Evolutionary conservation across 1,140 invertebrate species (phyloP).

Genomic region (Arion vulgaris): DNA sequence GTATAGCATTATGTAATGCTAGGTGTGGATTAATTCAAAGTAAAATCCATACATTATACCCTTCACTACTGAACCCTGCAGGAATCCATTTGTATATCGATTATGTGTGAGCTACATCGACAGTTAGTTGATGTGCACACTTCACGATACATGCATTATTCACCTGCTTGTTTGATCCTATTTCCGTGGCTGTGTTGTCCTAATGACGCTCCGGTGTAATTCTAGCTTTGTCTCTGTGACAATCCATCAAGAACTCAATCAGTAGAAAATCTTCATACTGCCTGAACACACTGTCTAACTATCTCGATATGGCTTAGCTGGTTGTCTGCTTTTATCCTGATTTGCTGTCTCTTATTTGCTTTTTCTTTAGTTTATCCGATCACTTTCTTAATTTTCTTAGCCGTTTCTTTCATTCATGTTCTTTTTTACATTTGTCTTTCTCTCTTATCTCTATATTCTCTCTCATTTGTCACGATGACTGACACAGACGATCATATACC

Average conservation of each 20-base stretch:
- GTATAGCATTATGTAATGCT: not conserved
- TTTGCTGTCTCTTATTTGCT: not conserved
- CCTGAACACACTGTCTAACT: not conserved
- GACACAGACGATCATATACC: no score
- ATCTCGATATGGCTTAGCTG: not conserved
- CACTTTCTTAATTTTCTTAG: not conserved
- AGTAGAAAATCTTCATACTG: not conserved
- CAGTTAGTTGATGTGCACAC: not conserved
- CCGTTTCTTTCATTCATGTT: no score
- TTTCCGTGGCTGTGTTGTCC: not conserved
- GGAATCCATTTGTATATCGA: not conserved
- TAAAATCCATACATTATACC: not conserved
- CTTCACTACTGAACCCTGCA: not conserved
- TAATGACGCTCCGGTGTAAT: constrained; percentile 16
- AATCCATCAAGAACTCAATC: constrained; percentile 17
- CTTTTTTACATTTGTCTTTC: no score
- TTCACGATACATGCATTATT: constrained; percentile 7
- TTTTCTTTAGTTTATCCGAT: not conserved
- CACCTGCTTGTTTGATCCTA: constrained; percentile 14
- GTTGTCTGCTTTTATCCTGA: not conserved
- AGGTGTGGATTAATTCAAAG: not conserved
- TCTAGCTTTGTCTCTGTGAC: constrained; percentile 9
- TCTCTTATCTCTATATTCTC: no score
- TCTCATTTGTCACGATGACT: no score
- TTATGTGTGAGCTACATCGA: not conserved